These are phyloP conservation scores for Acyrthosiphon pisum DNA, from an alignment of 1,140 invertebrate genomes.

Conservation along the genomic window DNA sequence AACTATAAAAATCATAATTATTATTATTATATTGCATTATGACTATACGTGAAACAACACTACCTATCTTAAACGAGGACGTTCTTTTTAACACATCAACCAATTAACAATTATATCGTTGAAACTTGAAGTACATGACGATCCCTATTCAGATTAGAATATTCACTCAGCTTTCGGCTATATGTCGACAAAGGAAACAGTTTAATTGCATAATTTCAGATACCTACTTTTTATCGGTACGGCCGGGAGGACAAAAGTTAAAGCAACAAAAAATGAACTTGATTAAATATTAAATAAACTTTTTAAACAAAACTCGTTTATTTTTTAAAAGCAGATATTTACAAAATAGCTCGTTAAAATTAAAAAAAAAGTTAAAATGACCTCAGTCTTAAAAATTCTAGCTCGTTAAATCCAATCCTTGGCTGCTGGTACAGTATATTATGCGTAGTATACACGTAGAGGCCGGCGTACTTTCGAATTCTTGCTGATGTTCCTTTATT, in stretches of 20 bases:
- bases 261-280: slow-evolving; percentile 27
- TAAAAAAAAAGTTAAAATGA: slow-evolving; percentile 38
- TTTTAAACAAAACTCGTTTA: slow-evolving; percentile 43
- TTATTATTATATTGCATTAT: not conserved
- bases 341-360: slow-evolving; percentile 32
- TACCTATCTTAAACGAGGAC: not conserved
- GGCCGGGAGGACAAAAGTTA: not conserved
- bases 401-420: not conserved
- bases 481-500: slow-evolving; percentile 1
- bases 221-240: not conserved
- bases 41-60: not conserved
- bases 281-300: slow-evolving; percentile 35
- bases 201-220: slow-evolving; percentile 9
- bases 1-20: no score
- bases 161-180: not conserved
- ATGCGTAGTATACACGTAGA: not conserved
- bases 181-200: slow-evolving; percentile 3
- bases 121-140: no score
- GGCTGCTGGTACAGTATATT: not conserved
- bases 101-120: not conserved
- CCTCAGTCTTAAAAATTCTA: slow-evolving; percentile 5
- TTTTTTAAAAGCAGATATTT: slow-evolving; percentile 35
- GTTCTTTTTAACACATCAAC: not conserved
- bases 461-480: not conserved
- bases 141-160: not conserved